Evolutionary conservation across 2,113 vertebrate species (phyloP), one percentile per base, ranked within the genome.

Genomic region (Cyprinodon variegatus): DNA sequence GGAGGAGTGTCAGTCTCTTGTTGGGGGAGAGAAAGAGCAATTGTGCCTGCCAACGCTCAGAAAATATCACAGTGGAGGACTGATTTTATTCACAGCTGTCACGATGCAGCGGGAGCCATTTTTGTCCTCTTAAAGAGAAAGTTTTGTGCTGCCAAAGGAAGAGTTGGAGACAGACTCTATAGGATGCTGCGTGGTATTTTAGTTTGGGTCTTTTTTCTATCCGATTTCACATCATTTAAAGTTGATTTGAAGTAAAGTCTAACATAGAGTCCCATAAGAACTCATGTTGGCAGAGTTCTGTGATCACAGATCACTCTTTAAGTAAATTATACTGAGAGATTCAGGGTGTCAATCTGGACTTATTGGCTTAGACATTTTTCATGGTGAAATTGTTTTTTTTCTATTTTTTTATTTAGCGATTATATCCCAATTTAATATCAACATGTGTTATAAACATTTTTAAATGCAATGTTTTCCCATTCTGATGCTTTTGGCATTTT

Each of bases 1-100:
- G 88, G 86, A 87, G 84, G 89, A 83, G 81, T 82, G 89, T 86
- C 86, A 72, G 84, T 67, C 74, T 75, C 70, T 85, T 86, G 85
- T 85, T 38, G 63, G 10, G 48, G 13, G 2, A n/a, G 50, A 70
- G 68, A 20, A 76, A 61, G 78, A 3, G 62, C 5, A 38, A 66
- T 29, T 1, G 15, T 61, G 72, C 38, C 69, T 82, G 86, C 80
- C 85, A 83, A 62, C 61, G 13, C 72, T 81, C 67, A 11, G 70
- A 84, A 81, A 77, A 76, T 85, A 72, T 80, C 70, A 70, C 70
- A 4, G 62, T 74, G n/a, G 20, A 70, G 77, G 70, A 22, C 65
- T 68, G 72, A 68, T 83, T 86, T 77, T 86, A 83, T 79, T 84
- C 74, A 76, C 71, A 83, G 77, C 71, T 63, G 29, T 89, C 86